Evolutionary conservation across 2,797 vertebrate genomes (phyloP).

Genomic region (Erpetoichthys calabaricus): DNA sequence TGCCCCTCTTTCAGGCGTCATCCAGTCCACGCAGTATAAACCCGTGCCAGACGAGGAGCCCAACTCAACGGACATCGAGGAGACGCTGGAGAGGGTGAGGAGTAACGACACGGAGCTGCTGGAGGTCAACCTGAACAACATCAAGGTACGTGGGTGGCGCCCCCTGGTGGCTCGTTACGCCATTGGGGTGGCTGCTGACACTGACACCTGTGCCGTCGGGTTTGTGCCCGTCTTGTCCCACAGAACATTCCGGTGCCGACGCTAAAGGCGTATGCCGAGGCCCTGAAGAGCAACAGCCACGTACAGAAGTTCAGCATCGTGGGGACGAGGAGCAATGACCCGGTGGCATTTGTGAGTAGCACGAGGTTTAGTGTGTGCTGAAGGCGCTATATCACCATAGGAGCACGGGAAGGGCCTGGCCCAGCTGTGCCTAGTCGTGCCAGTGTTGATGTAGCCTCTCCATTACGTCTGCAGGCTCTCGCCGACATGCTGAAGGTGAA

Average conservation of each 20-base stretch:
- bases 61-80: constrained; percentile 82
- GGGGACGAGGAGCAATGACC: constrained; percentile 87
- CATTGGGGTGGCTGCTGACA: fast-evolving
- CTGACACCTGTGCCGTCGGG: too few relatives aligned
- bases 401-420: neutral
- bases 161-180: neutral
- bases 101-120: constrained; percentile 78
- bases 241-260: constrained; percentile 86
- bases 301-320: constrained; percentile 90
- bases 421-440: neutral
- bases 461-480: constrained; percentile 54
- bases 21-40: constrained; percentile 91
- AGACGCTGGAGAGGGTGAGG: constrained; percentile 70
- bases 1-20: constrained; percentile 47
- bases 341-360: constrained; percentile 76
- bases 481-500: constrained; percentile 90
- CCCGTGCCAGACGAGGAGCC: constrained; percentile 87
- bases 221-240: constrained; percentile 16
- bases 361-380: neutral
- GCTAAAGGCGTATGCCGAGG: constrained; percentile 80
- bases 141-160: constrained; percentile 50
- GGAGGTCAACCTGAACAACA: constrained; percentile 97
- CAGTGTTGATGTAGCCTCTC: neutral
- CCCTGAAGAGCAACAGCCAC: constrained; percentile 66
- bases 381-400: neutral